Evolutionary conservation across 2,797 vertebrate genomes (phyloP).

Genomic region (Rhincodon typus): DNA sequence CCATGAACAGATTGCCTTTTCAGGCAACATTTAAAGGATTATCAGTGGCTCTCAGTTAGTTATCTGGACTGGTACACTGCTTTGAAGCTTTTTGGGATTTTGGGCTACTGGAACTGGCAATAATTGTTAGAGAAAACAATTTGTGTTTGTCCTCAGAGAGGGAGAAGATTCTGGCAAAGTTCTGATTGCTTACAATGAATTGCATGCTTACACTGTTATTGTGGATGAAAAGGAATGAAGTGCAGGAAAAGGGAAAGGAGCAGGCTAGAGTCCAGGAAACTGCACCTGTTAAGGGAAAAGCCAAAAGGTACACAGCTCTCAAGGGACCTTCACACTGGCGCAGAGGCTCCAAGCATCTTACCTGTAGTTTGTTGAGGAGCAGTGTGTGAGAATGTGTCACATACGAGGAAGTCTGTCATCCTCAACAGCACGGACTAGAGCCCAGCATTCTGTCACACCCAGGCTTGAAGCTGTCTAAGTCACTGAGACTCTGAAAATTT

Average conservation of each 20-base stretch:
- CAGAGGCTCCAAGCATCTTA: neutral
- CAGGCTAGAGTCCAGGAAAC: neutral
- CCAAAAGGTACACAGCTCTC: neutral
- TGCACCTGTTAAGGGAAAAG: neutral
- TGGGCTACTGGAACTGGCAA: neutral
- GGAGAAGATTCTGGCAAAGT: neutral
- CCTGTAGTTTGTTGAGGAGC: neutral
- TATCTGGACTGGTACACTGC: neutral
- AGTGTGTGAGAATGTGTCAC: neutral
- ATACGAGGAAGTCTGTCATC: neutral
- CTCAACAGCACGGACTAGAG: no score
- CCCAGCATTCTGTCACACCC: neutral
- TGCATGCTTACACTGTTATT: neutral
- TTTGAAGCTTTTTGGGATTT: neutral
- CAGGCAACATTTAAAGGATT: neutral
- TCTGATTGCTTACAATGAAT: neutral
- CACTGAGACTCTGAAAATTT: neutral
- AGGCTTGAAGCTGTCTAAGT: neutral
- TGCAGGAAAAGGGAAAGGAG: neutral
- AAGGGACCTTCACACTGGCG: neutral
- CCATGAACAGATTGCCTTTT: neutral
- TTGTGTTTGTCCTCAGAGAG: neutral
- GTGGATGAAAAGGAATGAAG: neutral
- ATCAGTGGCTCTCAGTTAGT: no score
- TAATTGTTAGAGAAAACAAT: neutral